Percentiles rank a stretch among this genome's conserved stretches.
These are phyloP conservation scores for Neodiprion pinetum DNA, from an alignment of 1,140 invertebrate species.

Conservation along the genomic window DNA sequence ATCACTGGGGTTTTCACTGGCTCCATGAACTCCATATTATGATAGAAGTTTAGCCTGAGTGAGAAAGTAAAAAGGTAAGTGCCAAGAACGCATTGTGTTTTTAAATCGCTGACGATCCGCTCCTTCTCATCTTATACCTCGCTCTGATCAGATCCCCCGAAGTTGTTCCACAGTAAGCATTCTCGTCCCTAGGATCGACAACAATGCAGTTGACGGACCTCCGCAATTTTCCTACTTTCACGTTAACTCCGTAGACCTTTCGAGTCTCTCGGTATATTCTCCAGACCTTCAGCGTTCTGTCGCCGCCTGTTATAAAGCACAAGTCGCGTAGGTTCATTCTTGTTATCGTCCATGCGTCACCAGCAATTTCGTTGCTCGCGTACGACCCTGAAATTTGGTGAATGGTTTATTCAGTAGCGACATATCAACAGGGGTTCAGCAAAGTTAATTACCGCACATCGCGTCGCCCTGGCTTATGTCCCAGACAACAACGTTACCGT, in stretches of 20 bases:
- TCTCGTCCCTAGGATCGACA: constrained; percentile 72
- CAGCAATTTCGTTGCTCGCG: constrained; percentile 71
- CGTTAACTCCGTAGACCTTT: constrained; percentile 74
- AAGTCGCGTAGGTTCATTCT: constrained; percentile 64
- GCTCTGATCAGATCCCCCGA: constrained; percentile 74
- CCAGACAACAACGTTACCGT: constrained; percentile 81
- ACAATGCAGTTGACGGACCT: constrained; percentile 70
- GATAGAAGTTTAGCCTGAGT: constrained; percentile 68
- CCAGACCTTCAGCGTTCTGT: constrained; percentile 79
- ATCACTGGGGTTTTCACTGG: constrained; percentile 66
- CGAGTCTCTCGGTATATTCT: constrained; percentile 73
- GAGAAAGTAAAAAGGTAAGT: constrained; percentile 59
- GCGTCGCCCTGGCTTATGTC: constrained; percentile 70
- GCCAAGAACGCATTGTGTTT: constrained; percentile 24
- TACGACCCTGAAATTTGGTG: constrained; percentile 51
- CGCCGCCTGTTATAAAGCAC: constrained; percentile 76
- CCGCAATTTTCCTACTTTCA: constrained; percentile 74
- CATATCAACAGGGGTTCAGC: constrained; percentile 9
- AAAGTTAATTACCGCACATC: constrained; percentile 65
- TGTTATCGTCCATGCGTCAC: constrained; percentile 68
- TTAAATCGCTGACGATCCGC: neutral
- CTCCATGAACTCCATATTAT: constrained; percentile 62
- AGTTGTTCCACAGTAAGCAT: constrained; percentile 84
- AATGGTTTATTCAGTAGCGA: constrained; percentile 22
- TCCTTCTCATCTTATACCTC: constrained; percentile 37